Percentiles rank a stretch among this genome's conserved stretches.
phyloP scores from a whole-genome alignment of 2,888 invertebrate species.

The Camponotus fellah region DNA sequence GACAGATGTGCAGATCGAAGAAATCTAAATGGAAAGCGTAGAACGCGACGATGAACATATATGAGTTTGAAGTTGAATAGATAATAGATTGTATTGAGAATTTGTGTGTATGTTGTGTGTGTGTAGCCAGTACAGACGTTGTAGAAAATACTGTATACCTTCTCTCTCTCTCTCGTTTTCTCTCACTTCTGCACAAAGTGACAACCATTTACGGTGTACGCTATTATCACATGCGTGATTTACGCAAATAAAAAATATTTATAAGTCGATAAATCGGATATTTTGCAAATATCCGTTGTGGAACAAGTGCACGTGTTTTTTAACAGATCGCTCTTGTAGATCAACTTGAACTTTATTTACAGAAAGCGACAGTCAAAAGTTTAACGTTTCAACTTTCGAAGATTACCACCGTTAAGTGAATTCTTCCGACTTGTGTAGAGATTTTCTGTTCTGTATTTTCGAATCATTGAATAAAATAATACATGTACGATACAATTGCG shows the following conservation, averaged over 20 bases:
- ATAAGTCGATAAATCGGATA: constrained; percentile 61
- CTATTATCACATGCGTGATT: constrained; percentile 65
- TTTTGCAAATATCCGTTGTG: constrained; percentile 65
- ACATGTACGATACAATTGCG: constrained; percentile 73
- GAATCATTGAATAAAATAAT: constrained; percentile 83
- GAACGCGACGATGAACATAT: constrained; percentile 71
- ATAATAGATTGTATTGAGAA: constrained; percentile 82
- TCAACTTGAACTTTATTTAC: constrained; percentile 58
- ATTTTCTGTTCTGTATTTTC: constrained; percentile 75
- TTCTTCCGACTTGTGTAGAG: constrained; percentile 80
- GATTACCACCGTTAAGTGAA: constrained; percentile 58
- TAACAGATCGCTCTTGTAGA: constrained; percentile 54
- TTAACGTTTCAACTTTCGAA: constrained; percentile 47
- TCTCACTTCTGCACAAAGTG: constrained; percentile 60
- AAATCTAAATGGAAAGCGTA: constrained; percentile 52
- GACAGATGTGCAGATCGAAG: constrained; percentile 60
- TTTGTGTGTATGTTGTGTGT: constrained; percentile 86
- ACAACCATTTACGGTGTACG: constrained; percentile 61
- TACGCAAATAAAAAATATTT: constrained; percentile 65
- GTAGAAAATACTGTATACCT: constrained; percentile 66
- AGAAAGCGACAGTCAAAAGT: constrained; percentile 44
- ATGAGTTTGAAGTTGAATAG: constrained; percentile 80
- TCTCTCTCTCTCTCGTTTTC: constrained; percentile 4
- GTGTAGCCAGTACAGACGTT: constrained; percentile 83
- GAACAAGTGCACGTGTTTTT: constrained; percentile 69